Evolutionary conservation across 2,888 invertebrate species (phyloP), one percentile per base, ranked within the genome.

Genomic region (Callosobruchus maculatus): DNA sequence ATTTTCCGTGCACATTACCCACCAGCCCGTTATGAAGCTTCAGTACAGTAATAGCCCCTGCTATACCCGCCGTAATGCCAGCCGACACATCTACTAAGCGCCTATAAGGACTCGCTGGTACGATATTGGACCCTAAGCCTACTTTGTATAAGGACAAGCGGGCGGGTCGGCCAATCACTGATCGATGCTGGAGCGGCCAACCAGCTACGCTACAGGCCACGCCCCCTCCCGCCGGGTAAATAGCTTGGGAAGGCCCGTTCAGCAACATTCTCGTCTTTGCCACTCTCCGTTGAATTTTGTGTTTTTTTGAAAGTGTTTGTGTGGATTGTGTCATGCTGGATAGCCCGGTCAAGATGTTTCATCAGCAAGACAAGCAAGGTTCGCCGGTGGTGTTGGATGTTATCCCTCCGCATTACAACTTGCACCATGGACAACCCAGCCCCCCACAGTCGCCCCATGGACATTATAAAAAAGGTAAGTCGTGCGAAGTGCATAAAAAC

Each of bases 301-400:
- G 67, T 22, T 22, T 67, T 70, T 68, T 71, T 22, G 70, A 70
- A 20, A 20, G 20, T 69, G 22, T 18, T 20, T 71, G 70, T 74
- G 72, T 74, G 71, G 20, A 20, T 73, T 72, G 74, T 71, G 75
- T 72, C 3, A 31, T 75, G 49, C 21, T 21, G 70, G 70, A 49
- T 7, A 22, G 20, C 68, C 9, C 21, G 21, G 22, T 78, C 71
- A 81, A 82, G 72, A 81, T 83, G 83, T 83, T 81, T 75, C 82
- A 86, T 73, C 86, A 86, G 67, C 84, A 84, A 67, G 82, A 84
- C 22, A 80, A 78, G 82, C 76, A 88, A 85, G 78, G 80, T 84
- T 73, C 88, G 86, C 88, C 90, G 1, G 88, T 91, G 73, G 90
- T 92, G 9, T 89, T 91, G 77, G 91, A 92, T 80, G 86, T 91